phyloP scores from a whole-genome alignment of 2,113 vertebrate genomes.

The Phyllopteryx taeniolatus region DNA sequence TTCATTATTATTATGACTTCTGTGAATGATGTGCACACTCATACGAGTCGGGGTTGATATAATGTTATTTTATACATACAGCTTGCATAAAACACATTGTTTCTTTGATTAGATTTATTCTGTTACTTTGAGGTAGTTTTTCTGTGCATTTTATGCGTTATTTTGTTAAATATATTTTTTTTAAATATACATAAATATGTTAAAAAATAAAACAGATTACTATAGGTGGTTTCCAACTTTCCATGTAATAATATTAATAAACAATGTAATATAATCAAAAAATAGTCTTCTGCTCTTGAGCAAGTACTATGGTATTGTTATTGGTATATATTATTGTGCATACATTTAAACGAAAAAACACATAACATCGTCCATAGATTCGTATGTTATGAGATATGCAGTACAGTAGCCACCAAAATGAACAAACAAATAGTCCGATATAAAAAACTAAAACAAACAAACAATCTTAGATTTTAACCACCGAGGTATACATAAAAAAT shows the following conservation, averaged over 20 bases:
- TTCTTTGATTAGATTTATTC: background rate
- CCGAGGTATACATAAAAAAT: background rate
- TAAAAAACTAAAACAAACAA: too few species aligned
- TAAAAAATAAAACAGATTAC: too few species aligned
- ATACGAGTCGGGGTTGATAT: background rate
- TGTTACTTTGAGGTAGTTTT: background rate
- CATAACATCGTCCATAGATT: background rate
- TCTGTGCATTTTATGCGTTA: background rate
- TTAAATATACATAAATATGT: too few species aligned
- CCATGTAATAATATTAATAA: too few species aligned
- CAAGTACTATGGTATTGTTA: too few species aligned
- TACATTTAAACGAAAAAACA: background rate
- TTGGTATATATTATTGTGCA: background rate
- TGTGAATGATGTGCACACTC: background rate
- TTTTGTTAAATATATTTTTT: background rate
- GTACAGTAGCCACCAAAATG: background rate
- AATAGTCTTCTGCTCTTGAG: too few species aligned
- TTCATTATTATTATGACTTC: background rate
- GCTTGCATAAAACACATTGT: background rate
- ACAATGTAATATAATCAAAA: too few species aligned
- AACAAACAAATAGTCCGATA: background rate
- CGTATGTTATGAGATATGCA: background rate
- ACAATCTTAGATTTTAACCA: background rate
- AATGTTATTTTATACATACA: background rate
- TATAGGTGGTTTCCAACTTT: too few species aligned